Conservation (phyloP, 2,113 vertebrate genomes). For the Gallinago undulata region DNA sequence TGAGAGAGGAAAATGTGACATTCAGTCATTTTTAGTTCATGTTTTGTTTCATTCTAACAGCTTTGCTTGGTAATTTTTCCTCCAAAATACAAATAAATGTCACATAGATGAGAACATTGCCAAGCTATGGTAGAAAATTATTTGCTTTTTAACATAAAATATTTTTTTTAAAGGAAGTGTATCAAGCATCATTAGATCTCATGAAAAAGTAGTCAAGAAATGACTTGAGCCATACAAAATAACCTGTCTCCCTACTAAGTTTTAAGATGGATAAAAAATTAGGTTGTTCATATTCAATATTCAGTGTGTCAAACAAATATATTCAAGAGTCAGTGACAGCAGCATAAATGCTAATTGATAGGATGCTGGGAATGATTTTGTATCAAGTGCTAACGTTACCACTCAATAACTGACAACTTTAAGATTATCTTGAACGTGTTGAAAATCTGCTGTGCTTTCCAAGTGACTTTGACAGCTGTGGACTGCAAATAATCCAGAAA, state of each 20-base stretch:
- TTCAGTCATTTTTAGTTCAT: not conserved
- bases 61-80: not conserved
- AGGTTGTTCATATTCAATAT: not conserved
- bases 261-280: not conserved
- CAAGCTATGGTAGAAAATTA: not conserved
- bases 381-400: not conserved
- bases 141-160: not conserved
- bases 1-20: not conserved
- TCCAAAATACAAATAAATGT: not conserved
- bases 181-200: not conserved
- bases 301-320: not conserved
- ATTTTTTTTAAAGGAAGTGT: not conserved
- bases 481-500: not conserved
- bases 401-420: not conserved
- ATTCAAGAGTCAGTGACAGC: not conserved
- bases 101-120: not conserved
- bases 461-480: not conserved
- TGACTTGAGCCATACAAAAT: not conserved
- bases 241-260: not conserved
- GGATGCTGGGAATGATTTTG: constrained; percentile 18
- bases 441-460: not conserved
- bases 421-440: not conserved
- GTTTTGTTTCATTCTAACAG: not conserved
- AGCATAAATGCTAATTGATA: not conserved
- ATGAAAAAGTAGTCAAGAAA: not conserved